These are phyloP conservation scores for Pollenia labialis DNA, from an alignment of 2,888 invertebrate genomes.

Conservation along the genomic window DNA sequence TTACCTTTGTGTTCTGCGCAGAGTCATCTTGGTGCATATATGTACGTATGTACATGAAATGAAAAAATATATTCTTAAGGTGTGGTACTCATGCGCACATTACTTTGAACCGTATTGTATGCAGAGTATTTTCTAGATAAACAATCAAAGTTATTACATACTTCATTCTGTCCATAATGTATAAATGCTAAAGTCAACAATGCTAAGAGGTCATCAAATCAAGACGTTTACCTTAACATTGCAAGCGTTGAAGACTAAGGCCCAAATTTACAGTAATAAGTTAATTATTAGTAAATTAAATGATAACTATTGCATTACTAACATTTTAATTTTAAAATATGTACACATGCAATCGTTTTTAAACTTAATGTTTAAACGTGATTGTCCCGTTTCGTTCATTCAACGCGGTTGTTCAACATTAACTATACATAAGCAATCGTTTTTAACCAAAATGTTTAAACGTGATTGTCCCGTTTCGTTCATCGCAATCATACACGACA, in stretches of 20 bases:
- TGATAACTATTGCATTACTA: too few relatives aligned
- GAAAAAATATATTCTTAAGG: constrained; percentile 52
- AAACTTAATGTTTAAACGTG: too few relatives aligned
- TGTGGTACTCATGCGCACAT: constrained; percentile 68
- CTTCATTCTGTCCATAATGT: constrained; percentile 49
- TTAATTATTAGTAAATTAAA: too few relatives aligned
- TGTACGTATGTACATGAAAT: constrained; percentile 10
- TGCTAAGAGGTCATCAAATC: constrained; percentile 46
- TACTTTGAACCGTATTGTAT: constrained; percentile 53
- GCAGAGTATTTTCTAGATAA: constrained; percentile 54
- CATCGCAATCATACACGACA: too few relatives aligned
- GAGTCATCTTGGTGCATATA: constrained; percentile 56
- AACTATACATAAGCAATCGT: too few relatives aligned
- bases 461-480: too few relatives aligned
- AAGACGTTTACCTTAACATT: constrained; percentile 2
- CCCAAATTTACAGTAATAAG: too few relatives aligned
- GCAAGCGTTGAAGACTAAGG: neutral
- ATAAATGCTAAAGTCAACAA: constrained; percentile 48
- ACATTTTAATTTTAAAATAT: too few relatives aligned
- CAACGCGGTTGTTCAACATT: too few relatives aligned
- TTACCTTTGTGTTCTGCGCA: constrained; percentile 48
- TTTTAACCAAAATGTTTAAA: too few relatives aligned
- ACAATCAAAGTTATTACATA: constrained; percentile 62
- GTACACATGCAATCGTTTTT: too few relatives aligned
- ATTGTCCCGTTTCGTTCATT: too few relatives aligned